Evolutionary conservation across 2,113 vertebrate genomes (phyloP).

Genomic region (Acrocephalus arundinaceus): DNA sequence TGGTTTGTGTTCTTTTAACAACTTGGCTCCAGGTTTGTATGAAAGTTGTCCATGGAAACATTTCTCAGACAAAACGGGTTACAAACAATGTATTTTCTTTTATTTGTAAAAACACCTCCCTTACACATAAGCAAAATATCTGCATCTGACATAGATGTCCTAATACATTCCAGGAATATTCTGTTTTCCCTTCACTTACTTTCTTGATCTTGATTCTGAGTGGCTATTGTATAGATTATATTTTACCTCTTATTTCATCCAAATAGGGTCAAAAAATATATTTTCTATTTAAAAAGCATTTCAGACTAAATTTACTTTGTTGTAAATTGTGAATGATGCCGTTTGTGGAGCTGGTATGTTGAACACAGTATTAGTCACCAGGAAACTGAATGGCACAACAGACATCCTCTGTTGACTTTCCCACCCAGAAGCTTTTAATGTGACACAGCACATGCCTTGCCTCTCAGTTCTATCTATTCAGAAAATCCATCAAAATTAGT

Average conservation of each 20-base stretch:
- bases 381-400: background rate
- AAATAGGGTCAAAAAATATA: background rate
- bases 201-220: background rate
- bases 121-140: background rate
- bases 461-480: background rate
- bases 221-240: background rate
- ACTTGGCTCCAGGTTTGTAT: background rate
- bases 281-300: background rate
- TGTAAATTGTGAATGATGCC: background rate
- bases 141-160: background rate
- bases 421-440: background rate
- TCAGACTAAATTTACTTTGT: background rate
- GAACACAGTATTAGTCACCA: background rate
- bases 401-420: background rate
- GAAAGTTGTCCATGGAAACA: background rate
- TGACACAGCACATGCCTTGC: background rate
- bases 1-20: background rate
- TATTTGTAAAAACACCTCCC: background rate
- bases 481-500: conserved; percentile 4
- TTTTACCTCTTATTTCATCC: background rate
- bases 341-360: background rate
- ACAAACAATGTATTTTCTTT: background rate
- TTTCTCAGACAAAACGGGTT: background rate
- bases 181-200: background rate
- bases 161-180: background rate